Evolutionary conservation across 2,888 invertebrate genomes (phyloP).

Genomic region (Phyto melanocephala): DNA sequence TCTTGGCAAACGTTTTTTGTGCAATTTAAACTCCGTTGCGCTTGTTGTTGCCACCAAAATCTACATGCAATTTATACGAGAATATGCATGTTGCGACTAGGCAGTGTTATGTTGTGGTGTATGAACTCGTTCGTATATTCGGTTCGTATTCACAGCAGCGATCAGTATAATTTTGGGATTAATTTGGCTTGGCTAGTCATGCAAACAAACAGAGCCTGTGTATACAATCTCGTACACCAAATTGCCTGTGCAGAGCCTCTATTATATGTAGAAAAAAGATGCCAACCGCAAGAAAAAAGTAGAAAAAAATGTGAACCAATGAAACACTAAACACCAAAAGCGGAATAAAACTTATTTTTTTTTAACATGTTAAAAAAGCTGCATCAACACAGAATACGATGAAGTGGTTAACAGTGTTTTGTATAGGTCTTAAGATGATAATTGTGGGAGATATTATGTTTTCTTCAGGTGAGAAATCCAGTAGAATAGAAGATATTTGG

Average conservation of each 20-base stretch:
- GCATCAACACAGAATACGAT: conserved; percentile 47
- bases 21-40: conserved; percentile 45
- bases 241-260: conserved; percentile 40
- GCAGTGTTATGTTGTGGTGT: conserved; percentile 13
- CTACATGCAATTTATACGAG: conserved; percentile 26
- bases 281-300: conserved; percentile 25
- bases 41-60: conserved; percentile 12
- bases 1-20: conserved; percentile 49
- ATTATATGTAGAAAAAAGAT: conserved; percentile 35
- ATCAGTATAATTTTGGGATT: conserved; percentile 63
- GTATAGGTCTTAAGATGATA: neutral
- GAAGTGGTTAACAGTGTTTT: conserved; percentile 36
- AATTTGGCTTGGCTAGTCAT: conserved; percentile 72
- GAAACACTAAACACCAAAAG: conserved; percentile 58
- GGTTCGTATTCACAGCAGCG: conserved; percentile 52
- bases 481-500: too few relatives aligned
- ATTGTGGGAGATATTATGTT: neutral
- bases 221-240: conserved; percentile 43
- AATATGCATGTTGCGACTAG: conserved; percentile 48
- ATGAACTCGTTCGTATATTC: conserved; percentile 44
- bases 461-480: too few relatives aligned
- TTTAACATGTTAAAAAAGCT: conserved; percentile 65
- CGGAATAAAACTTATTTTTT: conserved; percentile 60
- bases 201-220: conserved; percentile 67
- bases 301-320: conserved; percentile 39